Conservation (phyloP, 2,888 invertebrate genomes). For the Escarpia spicata region DNA sequence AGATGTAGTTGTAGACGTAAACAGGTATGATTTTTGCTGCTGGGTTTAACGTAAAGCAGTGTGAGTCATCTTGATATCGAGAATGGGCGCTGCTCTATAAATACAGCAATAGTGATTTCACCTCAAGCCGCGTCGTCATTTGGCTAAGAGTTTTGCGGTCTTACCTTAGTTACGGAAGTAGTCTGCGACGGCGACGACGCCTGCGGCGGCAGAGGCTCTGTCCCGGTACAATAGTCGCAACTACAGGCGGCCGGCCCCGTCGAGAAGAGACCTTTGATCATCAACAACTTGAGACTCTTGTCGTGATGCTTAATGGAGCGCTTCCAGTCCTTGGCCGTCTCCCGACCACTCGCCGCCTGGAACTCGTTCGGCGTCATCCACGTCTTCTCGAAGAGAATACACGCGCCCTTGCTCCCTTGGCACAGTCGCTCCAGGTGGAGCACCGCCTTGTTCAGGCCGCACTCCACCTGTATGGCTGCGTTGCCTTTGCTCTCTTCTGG, state of each 20-base stretch:
- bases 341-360: background rate
- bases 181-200: background rate
- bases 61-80: background rate
- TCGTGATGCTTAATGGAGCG: too few species aligned
- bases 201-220: background rate
- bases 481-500: background rate
- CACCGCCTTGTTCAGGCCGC: too few species aligned
- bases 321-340: background rate
- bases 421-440: too few species aligned
- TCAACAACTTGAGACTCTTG: conserved; percentile 55
- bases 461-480: background rate
- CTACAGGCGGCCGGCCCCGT: conserved; percentile 65
- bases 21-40: background rate
- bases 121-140: background rate
- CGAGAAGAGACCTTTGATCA: conserved; percentile 66
- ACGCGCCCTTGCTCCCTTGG: too few species aligned
- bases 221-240: conserved; percentile 48
- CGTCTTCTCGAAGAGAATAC: background rate
- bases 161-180: background rate
- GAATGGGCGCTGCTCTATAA: background rate
- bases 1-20: background rate
- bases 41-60: background rate
- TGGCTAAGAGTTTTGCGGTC: background rate
- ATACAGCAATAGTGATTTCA: background rate
- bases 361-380: conserved; percentile 1